Evolutionary conservation across 2,113 vertebrate species (phyloP), one percentile per base, ranked within the genome.

Genomic region (Ictidomys tridecemlineatus): DNA sequence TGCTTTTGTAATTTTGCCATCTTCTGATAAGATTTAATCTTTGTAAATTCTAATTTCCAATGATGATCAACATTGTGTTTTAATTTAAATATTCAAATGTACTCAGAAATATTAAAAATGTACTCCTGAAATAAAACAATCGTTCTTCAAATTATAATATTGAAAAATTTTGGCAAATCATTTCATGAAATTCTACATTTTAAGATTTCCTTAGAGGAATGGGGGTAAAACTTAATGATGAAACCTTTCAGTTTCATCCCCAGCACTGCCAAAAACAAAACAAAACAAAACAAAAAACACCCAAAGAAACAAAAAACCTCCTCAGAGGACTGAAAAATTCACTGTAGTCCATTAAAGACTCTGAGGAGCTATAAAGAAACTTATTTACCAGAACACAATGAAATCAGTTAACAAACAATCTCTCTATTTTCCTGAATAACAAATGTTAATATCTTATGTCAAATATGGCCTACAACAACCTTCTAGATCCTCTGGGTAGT

Each of bases 21-120:
- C 42, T 84, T 56, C 17, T 92, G 51, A 84, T 93, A 88, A 88
- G 58, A 82, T 39, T 69, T 87, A 94, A 78, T 37, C 61, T 92
- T 63, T 37, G 13, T 70, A 65, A 84, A 78, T 92, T 83, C 48
- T 94, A 70, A 87, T 39, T 91, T 69, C 67, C 69, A 86, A 48
- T 24, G 34, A 70, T 82, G 69, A 76, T 42, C 28, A 72, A 58
- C 69, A 70, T n/a, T 65, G 0, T 61, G 20, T 84, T 89, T 93
- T 77, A 73, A n/a, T 79, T 93, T 65, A 87, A 82, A 37, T 58
- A 32, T 73, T 87, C 48, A 86, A 37, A 45, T 17, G 2, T 48
- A 39, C 63, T 92, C 18, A 61, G 34, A 85, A 63, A 6, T 53
- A 72, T 83, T 74, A 5, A 61, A 95, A 88, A 88, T 58, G 14